Percentiles rank a stretch among this genome's conserved stretches.
These are phyloP conservation scores for Acropternis orthonyx DNA, from an alignment of 2,797 vertebrate genomes.

Conservation along the genomic window DNA sequence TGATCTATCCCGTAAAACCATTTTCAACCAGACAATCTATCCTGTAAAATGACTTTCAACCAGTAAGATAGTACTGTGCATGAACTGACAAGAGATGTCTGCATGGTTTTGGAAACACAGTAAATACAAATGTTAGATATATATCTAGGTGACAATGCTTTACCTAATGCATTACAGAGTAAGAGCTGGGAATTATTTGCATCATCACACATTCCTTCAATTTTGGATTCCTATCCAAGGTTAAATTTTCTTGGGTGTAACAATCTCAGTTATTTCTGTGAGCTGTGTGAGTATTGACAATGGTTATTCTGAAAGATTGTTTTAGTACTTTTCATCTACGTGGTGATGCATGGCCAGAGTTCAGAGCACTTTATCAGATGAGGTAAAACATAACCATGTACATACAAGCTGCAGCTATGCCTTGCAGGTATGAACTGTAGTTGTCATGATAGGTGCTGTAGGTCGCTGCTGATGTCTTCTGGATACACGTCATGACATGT, in stretches of 20 bases:
- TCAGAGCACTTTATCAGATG: neutral
- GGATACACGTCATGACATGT: neutral
- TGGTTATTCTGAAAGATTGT: neutral
- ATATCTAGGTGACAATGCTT: neutral
- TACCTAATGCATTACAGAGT: neutral
- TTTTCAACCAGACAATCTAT: neutral
- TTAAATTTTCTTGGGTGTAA: neutral
- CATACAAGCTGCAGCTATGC: neutral
- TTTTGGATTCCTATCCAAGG: neutral
- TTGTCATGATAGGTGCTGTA: neutral
- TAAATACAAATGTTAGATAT: neutral
- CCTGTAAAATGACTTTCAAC: neutral
- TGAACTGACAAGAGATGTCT: neutral
- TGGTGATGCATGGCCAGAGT: neutral
- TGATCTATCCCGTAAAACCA: neutral
- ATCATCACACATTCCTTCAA: neutral
- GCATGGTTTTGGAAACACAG: neutral
- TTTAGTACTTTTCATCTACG: neutral
- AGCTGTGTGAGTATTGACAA: neutral
- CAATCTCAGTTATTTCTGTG: neutral
- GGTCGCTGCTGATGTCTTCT: neutral
- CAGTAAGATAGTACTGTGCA: neutral
- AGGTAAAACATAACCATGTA: neutral
- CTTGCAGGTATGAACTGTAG: neutral
- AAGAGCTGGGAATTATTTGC: neutral